phyloP scores from a whole-genome alignment of 2,113 vertebrate species.

The Ammodytes dubius region DNA sequence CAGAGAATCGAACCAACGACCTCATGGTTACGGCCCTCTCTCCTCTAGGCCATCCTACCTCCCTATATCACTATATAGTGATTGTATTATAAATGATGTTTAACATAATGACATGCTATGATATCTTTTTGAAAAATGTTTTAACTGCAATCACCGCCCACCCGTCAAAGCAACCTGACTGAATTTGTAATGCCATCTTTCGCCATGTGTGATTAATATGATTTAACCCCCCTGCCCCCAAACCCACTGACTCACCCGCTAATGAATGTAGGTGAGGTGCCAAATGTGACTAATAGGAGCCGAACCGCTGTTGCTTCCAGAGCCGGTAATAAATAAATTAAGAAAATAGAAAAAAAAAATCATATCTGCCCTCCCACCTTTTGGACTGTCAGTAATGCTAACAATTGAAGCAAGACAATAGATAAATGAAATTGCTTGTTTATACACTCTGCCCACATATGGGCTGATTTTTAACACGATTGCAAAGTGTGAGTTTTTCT shows the following conservation, averaged over 20 bases:
- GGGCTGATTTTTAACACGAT: background rate
- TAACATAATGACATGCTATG: background rate
- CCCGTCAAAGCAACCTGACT: background rate
- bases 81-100: no score
- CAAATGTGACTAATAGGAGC: slow-evolving; percentile 14
- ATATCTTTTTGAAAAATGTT: background rate
- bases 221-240: slow-evolving; percentile 19
- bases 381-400: background rate
- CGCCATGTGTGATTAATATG: slow-evolving; percentile 26
- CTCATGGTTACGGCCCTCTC: no score
- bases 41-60: no score
- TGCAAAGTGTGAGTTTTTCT: background rate
- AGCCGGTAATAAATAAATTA: background rate
- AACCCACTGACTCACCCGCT: slow-evolving; percentile 32
- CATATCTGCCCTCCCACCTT: background rate
- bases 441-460: slow-evolving; percentile 11
- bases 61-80: background rate
- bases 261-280: slow-evolving; percentile 12
- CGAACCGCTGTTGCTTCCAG: background rate
- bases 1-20: no score
- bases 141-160: background rate
- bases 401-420: background rate
- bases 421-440: background rate
- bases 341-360: background rate
- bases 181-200: background rate